These are phyloP conservation scores for Morone chrysops DNA, from an alignment of 2,113 vertebrate species.

Conservation along the genomic window DNA sequence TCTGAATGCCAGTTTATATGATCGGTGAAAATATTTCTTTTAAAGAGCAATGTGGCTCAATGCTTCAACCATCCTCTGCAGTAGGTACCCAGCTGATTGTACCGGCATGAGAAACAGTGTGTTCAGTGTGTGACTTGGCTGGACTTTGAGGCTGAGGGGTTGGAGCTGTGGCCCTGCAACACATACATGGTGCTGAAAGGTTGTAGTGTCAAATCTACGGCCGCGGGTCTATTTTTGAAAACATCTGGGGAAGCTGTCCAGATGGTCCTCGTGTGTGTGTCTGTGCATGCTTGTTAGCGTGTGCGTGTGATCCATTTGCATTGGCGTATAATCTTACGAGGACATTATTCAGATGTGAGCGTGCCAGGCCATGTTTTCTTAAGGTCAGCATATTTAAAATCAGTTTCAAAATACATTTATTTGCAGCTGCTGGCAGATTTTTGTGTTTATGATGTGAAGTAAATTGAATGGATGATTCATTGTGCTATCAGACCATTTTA, in stretches of 20 bases:
- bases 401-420: not conserved
- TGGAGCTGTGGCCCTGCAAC: not conserved
- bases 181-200: conserved; percentile 36
- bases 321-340: conserved; percentile 23
- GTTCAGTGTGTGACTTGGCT: conserved; percentile 40
- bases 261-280: not conserved
- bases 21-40: not conserved
- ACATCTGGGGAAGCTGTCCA: conserved; percentile 47
- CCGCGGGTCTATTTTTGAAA: conserved; percentile 59
- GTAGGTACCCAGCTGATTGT: not conserved
- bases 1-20: not conserved
- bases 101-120: not conserved
- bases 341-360: not conserved
- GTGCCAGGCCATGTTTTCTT: not conserved
- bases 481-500: not conserved
- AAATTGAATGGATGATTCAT: not conserved
- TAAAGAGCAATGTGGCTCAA: not conserved
- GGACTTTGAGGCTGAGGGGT: not conserved
- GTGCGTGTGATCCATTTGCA: conserved; percentile 7
- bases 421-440: no score
- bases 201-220: conserved; percentile 39
- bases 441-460: not conserved
- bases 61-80: not conserved
- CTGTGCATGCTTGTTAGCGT: not conserved
- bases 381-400: not conserved